Evolutionary conservation across 2,888 invertebrate genomes (phyloP).

Genomic region (Micropterix aruncella): DNA sequence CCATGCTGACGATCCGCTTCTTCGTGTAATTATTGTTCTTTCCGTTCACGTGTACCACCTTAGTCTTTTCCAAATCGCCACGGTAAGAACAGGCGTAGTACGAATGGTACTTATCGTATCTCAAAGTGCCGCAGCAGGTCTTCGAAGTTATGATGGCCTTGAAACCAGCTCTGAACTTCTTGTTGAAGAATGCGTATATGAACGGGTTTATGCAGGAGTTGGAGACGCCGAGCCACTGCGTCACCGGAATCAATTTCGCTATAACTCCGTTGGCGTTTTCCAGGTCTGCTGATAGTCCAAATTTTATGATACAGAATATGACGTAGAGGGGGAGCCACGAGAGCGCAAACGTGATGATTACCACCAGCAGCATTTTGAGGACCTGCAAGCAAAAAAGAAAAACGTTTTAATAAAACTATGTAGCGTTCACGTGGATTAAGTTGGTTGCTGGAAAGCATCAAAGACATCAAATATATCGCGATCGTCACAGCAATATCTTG

Average conservation of each 20-base stretch:
- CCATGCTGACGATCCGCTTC: conserved; percentile 6
- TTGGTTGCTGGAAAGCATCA: too few species aligned
- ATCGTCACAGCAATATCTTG: too few species aligned
- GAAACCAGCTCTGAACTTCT: conserved; percentile 37
- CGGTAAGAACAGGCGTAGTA: conserved; percentile 12
- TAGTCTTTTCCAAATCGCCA: conserved; percentile 10
- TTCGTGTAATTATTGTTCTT: background rate
- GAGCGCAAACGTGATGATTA: conserved; percentile 34
- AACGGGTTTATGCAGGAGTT: conserved; percentile 43
- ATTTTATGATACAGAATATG: conserved; percentile 23
- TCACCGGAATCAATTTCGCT: conserved; percentile 25
- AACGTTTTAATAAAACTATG: too few species aligned
- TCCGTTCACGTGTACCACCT: background rate
- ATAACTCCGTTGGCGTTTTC: conserved; percentile 17
- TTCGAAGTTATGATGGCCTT: conserved; percentile 24
- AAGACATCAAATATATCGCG: too few species aligned
- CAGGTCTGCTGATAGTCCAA: conserved; percentile 15
- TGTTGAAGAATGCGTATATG: conserved; percentile 41
- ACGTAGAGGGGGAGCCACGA: conserved; percentile 40
- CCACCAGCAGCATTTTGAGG: conserved; percentile 36
- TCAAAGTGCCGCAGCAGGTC: conserved; percentile 18
- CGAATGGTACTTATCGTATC: conserved; percentile 13
- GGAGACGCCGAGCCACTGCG: conserved; percentile 35
- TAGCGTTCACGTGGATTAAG: too few species aligned
- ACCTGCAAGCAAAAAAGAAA: too few species aligned